Percentiles rank a stretch among this genome's conserved stretches.
phyloP scores from a whole-genome alignment of 2,113 vertebrate species.

The Sula dactylatra region DNA sequence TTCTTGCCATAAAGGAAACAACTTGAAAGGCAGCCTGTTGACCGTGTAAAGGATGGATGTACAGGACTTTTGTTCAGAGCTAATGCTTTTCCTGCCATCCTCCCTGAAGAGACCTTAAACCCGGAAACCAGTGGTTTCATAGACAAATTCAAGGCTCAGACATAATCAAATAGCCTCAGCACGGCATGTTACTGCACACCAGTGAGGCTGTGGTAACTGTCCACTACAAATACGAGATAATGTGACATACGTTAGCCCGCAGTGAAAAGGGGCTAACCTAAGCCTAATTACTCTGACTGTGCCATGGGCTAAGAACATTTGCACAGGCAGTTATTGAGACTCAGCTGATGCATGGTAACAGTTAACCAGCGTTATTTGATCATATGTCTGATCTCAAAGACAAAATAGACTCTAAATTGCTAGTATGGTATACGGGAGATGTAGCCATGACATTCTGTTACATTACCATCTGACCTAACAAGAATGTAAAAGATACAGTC shows the following conservation, averaged over 20 bases:
- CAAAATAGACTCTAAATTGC: constrained; percentile 68
- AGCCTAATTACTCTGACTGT: constrained; percentile 43
- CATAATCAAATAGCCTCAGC: neutral
- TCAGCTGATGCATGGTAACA: neutral
- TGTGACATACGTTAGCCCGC: constrained; percentile 35
- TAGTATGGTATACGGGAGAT: constrained; percentile 1
- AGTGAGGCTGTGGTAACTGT: neutral
- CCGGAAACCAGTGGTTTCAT: constrained; percentile 6
- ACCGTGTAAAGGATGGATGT: neutral
- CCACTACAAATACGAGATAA: constrained; percentile 26
- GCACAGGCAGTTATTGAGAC: constrained; percentile 36
- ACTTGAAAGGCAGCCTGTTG: constrained; percentile 21
- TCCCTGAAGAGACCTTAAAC: constrained; percentile 21
- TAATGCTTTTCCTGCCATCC: neutral
- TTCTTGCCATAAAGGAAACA: constrained; percentile 14
- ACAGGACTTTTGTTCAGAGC: neutral
- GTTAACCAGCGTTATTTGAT: constrained; percentile 57
- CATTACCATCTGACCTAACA: constrained; percentile 59
- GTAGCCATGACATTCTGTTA: constrained; percentile 24
- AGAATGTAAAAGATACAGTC: constrained; percentile 24
- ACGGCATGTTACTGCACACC: neutral
- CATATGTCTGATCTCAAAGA: constrained; percentile 34
- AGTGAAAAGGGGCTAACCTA: constrained; percentile 38
- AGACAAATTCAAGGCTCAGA: neutral
- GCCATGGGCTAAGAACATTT: constrained; percentile 45